Conservation (phyloP, 2,113 vertebrate genomes). For the Eretmochelys imbricata region DNA sequence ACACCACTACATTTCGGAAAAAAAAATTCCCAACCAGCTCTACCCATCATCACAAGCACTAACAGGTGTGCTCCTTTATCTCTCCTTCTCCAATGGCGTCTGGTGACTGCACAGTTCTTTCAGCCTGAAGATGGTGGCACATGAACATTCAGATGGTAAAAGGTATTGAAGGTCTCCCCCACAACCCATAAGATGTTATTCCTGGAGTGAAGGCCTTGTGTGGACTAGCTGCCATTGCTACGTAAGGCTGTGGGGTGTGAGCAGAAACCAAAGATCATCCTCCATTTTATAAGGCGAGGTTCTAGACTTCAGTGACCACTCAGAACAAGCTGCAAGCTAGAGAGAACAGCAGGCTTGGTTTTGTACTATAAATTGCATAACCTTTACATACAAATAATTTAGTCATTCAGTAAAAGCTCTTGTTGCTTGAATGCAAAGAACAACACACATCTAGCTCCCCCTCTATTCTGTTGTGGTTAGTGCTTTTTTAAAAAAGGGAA, state of each 20-base stretch:
- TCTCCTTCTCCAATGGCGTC: not conserved
- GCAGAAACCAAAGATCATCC: not conserved
- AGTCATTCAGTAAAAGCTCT: not conserved
- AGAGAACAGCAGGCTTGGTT: not conserved
- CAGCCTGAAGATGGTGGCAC: not conserved
- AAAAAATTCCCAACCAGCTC: not conserved
- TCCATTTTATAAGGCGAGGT: not conserved
- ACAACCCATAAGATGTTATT: not conserved
- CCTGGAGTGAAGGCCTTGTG: not conserved
- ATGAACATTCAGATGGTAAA: not conserved
- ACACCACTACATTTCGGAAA: not conserved
- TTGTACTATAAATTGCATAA: not conserved
- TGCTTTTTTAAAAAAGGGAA: slow-evolving; percentile 26
- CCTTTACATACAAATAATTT: slow-evolving; percentile 32
- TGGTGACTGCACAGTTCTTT: not conserved
- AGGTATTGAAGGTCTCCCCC: not conserved
- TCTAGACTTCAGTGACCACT: not conserved
- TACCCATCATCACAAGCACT: not conserved
- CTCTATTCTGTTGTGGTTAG: slow-evolving; percentile 24
- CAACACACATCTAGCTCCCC: not conserved
- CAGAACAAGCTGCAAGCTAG: not conserved
- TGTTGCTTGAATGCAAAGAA: slow-evolving; percentile 29
- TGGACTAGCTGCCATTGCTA: not conserved
- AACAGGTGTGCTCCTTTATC: not conserved
- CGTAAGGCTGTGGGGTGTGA: not conserved